Evolutionary conservation across 2,113 vertebrate genomes (phyloP), one percentile per base, ranked within the genome.

Genomic region (Triplophysa dalaica): DNA sequence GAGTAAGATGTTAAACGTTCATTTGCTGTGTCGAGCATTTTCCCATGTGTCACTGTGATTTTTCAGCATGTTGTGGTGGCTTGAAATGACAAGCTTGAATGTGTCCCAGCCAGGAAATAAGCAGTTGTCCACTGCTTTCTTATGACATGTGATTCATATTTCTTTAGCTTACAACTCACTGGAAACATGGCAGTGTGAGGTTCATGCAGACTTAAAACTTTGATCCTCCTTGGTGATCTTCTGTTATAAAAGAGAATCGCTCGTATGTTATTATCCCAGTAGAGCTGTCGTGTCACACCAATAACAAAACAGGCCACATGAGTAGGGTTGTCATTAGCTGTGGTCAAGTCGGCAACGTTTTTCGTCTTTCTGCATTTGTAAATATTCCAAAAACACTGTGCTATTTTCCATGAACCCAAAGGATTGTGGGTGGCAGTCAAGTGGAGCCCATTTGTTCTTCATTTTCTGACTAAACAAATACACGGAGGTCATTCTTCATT

Each of bases 141-240:
- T 84, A 86, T 83, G 78, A 85, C 86, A 84, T 77, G 5, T 85
- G 85, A 87, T 87, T 91, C 85, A 86, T 72, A 84, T 91, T 90
- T 89, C 81, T 87, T 86, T 88, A 83, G 38, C 70, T n/a, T 82
- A 43, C 84, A 84, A 85, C 86, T 87, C 70, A 87, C 82, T 88
- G 87, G 83, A 89, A 88, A 88, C 74, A 58, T 81, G 87, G 86
- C 80, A 67, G 70, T 22, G 1, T 80, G 17, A 41, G 82, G 68
- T 63, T 86, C 78, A 80, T 4, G 78, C 83, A 64, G 11, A 54
- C 61, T 77, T 81, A 58, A 84, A 83, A 82, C 85, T 90, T 89
- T 90, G 83, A 91, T 92, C 88, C 87, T 83, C 72, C 81, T 84
- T 85, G 86, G 88, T 84, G 88, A 90, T 85, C 88, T 81, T 29